A percentile compares a stretch with the other conserved stretches of the same genome.
Evolutionary conservation across 2,113 vertebrate species (phyloP).

Genomic region (Pao palembangensis): DNA sequence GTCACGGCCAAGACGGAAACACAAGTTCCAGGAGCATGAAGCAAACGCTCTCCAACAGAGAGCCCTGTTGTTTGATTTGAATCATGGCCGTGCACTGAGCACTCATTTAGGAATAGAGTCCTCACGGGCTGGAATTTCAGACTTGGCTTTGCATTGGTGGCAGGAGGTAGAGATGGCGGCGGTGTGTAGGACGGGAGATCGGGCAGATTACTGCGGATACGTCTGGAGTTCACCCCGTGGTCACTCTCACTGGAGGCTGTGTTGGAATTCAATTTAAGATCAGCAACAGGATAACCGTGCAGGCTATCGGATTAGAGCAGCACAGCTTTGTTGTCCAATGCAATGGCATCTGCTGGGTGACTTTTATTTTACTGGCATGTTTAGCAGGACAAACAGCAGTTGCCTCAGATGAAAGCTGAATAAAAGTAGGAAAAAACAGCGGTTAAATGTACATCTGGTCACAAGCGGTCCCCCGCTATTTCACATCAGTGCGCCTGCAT

Average conservation of each 20-base stretch:
- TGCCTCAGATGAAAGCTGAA: constrained; percentile 14
- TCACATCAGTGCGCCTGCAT: constrained; percentile 16
- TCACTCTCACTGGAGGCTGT: constrained; percentile 38
- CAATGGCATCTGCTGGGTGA: constrained; percentile 23
- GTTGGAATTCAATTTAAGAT: constrained; percentile 60
- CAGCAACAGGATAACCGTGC: constrained; percentile 42
- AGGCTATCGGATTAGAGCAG: constrained; percentile 42
- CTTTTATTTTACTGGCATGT: constrained; percentile 23
- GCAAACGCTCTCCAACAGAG: constrained; percentile 16
- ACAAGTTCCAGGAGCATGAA: constrained; percentile 40
- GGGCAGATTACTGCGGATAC: constrained; percentile 55
- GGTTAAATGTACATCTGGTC: background rate
- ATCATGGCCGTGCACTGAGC: constrained; percentile 26
- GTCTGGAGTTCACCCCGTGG: constrained; percentile 58
- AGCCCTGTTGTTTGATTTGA: constrained; percentile 43
- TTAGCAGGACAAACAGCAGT: constrained; percentile 10
- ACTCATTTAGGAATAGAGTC: constrained; percentile 21
- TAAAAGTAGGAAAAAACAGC: constrained; percentile 29
- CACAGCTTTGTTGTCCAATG: constrained; percentile 29
- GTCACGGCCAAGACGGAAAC: constrained; percentile 8
- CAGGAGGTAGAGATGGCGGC: constrained; percentile 13
- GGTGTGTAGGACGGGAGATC: constrained; percentile 46
- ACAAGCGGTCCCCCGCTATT: constrained; percentile 17
- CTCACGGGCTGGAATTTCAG: constrained; percentile 47
- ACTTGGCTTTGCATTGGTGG: constrained; percentile 24